These are phyloP conservation scores for Bos indicus DNA, from an alignment of 2,113 vertebrate species.

Conservation along the genomic window DNA sequence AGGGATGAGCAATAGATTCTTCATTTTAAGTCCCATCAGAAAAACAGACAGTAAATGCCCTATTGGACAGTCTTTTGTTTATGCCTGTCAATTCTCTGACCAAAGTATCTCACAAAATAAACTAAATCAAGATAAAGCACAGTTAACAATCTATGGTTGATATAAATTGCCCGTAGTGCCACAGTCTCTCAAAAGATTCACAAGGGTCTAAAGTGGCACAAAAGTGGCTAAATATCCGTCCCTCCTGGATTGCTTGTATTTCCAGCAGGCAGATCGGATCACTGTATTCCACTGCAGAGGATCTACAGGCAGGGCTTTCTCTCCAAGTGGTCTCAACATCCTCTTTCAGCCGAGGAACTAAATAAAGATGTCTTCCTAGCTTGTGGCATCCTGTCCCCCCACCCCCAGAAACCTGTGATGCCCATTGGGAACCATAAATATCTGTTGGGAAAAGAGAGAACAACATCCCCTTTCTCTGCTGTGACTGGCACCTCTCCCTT, in stretches of 20 bases:
- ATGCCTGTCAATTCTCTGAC: background rate
- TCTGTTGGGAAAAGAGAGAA: background rate
- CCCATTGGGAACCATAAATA: background rate
- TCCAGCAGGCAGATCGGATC: background rate
- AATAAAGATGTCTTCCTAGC: background rate
- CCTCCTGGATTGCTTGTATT: background rate
- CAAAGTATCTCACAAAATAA: background rate
- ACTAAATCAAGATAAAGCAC: background rate
- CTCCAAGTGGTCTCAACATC: background rate
- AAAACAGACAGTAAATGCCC: background rate
- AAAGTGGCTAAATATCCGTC: too few species aligned
- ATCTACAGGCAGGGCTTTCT: background rate
- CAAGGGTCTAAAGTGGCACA: background rate
- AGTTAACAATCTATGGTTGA: background rate
- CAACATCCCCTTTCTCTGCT: background rate
- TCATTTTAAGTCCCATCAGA: background rate
- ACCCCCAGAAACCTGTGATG: background rate
- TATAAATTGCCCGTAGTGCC: background rate
- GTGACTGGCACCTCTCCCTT: background rate
- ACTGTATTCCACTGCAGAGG: background rate
- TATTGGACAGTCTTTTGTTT: background rate
- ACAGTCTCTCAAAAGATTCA: background rate
- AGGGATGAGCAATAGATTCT: background rate
- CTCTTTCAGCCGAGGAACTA: background rate
- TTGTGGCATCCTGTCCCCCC: background rate